phyloP scores from a whole-genome alignment of 1,140 invertebrate genomes.

The Amphibalanus amphitrite region DNA sequence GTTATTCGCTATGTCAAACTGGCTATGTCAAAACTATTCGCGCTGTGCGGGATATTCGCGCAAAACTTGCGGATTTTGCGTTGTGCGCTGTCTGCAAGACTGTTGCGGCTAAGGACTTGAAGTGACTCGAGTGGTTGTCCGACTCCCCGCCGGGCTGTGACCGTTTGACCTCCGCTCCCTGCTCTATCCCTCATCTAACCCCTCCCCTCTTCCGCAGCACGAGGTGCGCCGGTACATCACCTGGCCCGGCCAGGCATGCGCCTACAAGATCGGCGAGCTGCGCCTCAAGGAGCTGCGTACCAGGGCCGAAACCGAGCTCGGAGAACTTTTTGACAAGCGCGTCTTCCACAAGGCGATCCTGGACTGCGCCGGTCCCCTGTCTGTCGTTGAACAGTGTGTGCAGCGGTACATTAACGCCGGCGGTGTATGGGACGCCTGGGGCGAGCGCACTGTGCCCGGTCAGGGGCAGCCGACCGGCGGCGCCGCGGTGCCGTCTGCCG shows the following conservation, averaged over 20 bases:
- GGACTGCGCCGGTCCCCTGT: constrained; percentile 17
- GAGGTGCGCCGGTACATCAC: constrained; percentile 33
- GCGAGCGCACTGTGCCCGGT: not conserved
- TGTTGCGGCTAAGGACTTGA: too few species aligned
- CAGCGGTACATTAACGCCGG: not conserved
- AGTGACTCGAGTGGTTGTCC: too few species aligned
- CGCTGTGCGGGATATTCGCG: too few species aligned
- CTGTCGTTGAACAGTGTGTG: constrained; percentile 13
- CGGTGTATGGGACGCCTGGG: not conserved
- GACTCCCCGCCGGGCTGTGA: too few species aligned
- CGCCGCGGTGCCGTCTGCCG: too few species aligned
- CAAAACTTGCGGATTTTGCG: too few species aligned
- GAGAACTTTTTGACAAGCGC: constrained; percentile 18
- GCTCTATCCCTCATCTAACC: too few species aligned
- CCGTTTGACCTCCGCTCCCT: too few species aligned
- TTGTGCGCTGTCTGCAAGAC: too few species aligned
- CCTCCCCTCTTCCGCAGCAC: constrained; percentile 10
- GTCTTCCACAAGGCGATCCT: constrained; percentile 19
- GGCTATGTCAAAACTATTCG: too few species aligned
- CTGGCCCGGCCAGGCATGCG: constrained; percentile 31
- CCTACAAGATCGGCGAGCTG: constrained; percentile 32
- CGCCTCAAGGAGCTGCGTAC: constrained; percentile 27
- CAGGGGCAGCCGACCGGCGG: too few species aligned
- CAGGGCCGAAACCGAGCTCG: constrained; percentile 24
- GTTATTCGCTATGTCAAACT: too few species aligned